Evolutionary conservation across 1,140 invertebrate genomes (phyloP), one percentile per base, ranked within the genome.

Genomic region (Frieseomelitta varia): DNA sequence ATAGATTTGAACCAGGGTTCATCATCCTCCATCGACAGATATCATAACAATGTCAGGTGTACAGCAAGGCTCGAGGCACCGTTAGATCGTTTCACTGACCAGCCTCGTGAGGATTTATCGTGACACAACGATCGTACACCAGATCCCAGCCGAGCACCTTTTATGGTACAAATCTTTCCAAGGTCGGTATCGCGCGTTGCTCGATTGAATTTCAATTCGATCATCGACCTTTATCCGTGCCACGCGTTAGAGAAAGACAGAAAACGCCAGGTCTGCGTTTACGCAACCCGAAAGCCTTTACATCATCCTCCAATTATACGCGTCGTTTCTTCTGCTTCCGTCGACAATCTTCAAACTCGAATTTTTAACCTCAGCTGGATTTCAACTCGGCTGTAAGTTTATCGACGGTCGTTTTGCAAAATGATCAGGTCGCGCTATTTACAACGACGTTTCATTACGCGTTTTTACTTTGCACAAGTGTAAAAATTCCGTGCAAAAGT

Each of bases 31-130:
- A 21, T 47, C 51, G 24, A 80, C 58, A 79, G 65, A 72, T 85
- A 72, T 87, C 47, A 27, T 51, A 80, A 85, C 19, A 27, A 47
- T 30, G n/a, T 67, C 3, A 47, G 6, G 17, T 19, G 12, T 47
- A 47, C n/a, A 47, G 6, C 6, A n/a, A 24, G 39, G 21, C 47
- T 27, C 21, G 63, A 21, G 21, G 21, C 6, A 34, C 61, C 85
- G 24, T 86, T 86, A 88, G 71, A 89, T 89, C 55, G 27, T 21
- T 65, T 82, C 34, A 82, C 81, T 69, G 55, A 74, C 63, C 79
- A 78, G 61, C 56, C 61, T 69, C 58, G 73, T 83, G 11, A 58
- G 27, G 21, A 14, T 53, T 58, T 65, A 75, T 69, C 69, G 61
- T 53, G 58, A 1, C 56, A 65, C 58, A 14, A 55, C 61, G 56